Percentiles rank a stretch among this genome's conserved stretches.
phyloP scores from a whole-genome alignment of 2,113 vertebrate genomes.

The Cyprinodon tularosa region DNA sequence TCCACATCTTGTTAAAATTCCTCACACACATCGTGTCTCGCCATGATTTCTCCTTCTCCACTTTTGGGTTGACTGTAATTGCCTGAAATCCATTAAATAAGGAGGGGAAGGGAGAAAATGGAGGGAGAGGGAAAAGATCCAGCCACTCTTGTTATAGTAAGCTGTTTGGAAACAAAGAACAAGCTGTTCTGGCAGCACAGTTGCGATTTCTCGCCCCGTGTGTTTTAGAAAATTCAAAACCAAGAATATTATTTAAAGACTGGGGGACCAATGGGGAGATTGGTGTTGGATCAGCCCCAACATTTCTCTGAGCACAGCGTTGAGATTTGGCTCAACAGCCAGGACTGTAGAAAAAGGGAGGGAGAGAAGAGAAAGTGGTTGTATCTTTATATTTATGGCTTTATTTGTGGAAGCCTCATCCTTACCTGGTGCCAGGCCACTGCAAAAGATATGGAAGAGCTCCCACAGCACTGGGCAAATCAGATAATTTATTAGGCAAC shows the following conservation, averaged over 20 bases:
- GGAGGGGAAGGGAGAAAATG: constrained; percentile 43
- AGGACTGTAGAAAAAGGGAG: constrained; percentile 46
- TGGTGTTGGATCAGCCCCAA: constrained; percentile 68
- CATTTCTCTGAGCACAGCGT: constrained; percentile 60
- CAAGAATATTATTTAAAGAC: constrained; percentile 69
- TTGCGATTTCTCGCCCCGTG: constrained; percentile 56
- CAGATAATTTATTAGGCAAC: too few relatives aligned
- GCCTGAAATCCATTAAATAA: constrained; percentile 76
- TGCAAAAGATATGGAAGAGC: neutral
- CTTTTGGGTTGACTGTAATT: constrained; percentile 71
- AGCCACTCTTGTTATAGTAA: constrained; percentile 67
- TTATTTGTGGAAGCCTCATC: constrained; percentile 28
- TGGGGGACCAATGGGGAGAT: neutral
- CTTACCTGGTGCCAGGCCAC: constrained; percentile 44
- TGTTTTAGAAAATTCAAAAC: constrained; percentile 67
- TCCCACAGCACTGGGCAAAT: neutral
- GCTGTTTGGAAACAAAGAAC: constrained; percentile 69
- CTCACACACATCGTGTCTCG: constrained; percentile 51
- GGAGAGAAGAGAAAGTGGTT: constrained; percentile 36
- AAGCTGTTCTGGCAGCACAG: constrained; percentile 64
- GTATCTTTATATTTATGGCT: constrained; percentile 56
- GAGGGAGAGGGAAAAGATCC: constrained; percentile 43
- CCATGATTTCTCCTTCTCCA: constrained; percentile 53
- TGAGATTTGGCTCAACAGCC: constrained; percentile 65
- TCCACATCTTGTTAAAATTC: constrained; percentile 79